Base-by-base conservation (phyloP, 2,888 invertebrate species). In the Mesochorus sp. region DNA sequence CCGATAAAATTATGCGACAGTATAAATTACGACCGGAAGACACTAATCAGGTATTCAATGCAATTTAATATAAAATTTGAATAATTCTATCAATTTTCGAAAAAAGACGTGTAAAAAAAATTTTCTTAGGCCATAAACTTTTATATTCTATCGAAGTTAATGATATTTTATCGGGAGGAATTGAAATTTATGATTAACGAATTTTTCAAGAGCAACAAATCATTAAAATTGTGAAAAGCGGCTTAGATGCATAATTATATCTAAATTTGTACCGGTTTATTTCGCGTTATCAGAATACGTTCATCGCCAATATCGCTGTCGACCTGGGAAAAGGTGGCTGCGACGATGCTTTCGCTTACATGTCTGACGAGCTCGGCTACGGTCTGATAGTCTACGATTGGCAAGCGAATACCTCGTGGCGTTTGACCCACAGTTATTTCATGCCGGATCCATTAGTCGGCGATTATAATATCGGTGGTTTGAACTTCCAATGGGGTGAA, bases 221-320 rank as follows among this genome's bases (percentile, higher is more conserved):
- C n/a, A n/a, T n/a, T n/a, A 19, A 47, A 47, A 47, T 19, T 47
- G 1, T 12, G 0, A n/a, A 39, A n/a, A n/a, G n/a, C n/a, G n/a
- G 1, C 39, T 12, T 34, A 34, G 10, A 10, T 34, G 8, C 34
- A 14, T 12, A 1, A 39, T 1, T n/a, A 31, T 53, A 3, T n/a
- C n/a, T 2, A 3, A 12, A 4, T 53, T 53, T 5, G 10, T 8
- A 34, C 5, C 2, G 17, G 14, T 47, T 1, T 10, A 34, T 10
- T 10, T 64, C 12, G 26, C 3, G 19, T 57, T 47, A 44, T 0
- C 74, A 91, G 64, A 93, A 95, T 44, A 96, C 96, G 0, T 96
- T 96, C 89, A 96, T 97, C 79, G 96, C 96, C n/a, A 97, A 96
- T 86, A 95, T 96, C 72, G 96, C 95, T n/a, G 93, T 96, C 1